A percentile compares a stretch with the other conserved stretches of the same genome.
These are phyloP conservation scores for Tetramorium alpestre DNA, from an alignment of 1,140 invertebrate species.

Conservation along the genomic window DNA sequence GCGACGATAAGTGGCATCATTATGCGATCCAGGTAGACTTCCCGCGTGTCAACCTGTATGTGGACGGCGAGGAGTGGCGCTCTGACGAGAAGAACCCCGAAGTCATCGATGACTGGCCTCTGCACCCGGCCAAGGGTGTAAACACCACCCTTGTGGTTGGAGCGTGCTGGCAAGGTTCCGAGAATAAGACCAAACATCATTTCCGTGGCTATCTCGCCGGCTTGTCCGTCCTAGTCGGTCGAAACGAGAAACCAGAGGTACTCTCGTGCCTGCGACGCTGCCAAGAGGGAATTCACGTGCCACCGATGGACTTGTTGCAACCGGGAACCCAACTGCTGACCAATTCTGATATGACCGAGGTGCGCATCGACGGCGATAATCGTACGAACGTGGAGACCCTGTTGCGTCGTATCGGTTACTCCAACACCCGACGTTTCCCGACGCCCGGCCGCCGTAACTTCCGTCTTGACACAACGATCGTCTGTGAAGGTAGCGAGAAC, in stretches of 20 bases:
- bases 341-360: constrained; percentile 93
- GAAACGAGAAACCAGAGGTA: constrained; percentile 92
- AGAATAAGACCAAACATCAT: constrained; percentile 95
- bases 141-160: constrained; percentile 98
- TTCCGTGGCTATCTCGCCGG: constrained; percentile 95
- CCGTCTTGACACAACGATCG: constrained; percentile 92
- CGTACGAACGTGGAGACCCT: constrained; percentile 95
- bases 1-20: constrained; percentile 99
- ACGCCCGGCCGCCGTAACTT: constrained; percentile 96
- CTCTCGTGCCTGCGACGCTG: constrained; percentile 94
- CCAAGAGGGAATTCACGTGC: constrained; percentile 92
- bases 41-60: constrained; percentile 94
- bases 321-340: constrained; percentile 91
- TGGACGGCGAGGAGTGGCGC: constrained; percentile 95
- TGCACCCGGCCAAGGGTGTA: constrained; percentile 97
- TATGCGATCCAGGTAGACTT: constrained; percentile 97
- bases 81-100: constrained; percentile 95
- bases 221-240: constrained; percentile 92
- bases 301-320: constrained; percentile 91
- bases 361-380: constrained; percentile 96
- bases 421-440: constrained; percentile 95
- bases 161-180: constrained; percentile 98
- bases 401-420: constrained; percentile 95
- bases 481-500: constrained; percentile 86
- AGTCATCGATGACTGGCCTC: constrained; percentile 99